phyloP scores from a whole-genome alignment of 2,797 vertebrate genomes.

The Premnoplex brunnescens region DNA sequence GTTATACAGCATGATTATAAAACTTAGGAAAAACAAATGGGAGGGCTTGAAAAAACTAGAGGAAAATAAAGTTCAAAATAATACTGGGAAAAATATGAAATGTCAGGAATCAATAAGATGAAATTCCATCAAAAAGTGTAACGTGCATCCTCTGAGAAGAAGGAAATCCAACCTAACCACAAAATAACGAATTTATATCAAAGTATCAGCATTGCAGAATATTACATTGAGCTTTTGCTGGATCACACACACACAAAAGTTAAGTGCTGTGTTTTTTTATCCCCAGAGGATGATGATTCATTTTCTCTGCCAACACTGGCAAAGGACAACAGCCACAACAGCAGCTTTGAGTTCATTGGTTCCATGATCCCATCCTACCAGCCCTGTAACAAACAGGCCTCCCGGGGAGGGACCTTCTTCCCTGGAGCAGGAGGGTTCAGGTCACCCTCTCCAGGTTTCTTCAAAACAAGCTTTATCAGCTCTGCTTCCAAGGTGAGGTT shows the following conservation, averaged over 20 bases:
- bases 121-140: not conserved
- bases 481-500: conserved; percentile 91
- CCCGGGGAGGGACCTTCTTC: conserved; percentile 73
- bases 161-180: not conserved
- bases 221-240: not conserved
- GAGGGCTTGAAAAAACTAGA: not conserved
- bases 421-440: conserved; percentile 78
- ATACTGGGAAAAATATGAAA: not conserved
- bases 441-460: conserved; percentile 92
- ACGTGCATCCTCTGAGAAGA: not conserved
- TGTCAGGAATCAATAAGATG: not conserved
- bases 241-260: not conserved
- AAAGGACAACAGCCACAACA: conserved; percentile 95
- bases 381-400: conserved; percentile 83
- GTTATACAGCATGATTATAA: not conserved
- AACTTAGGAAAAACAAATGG: not conserved
- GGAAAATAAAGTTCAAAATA: not conserved
- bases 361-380: conserved; percentile 97
- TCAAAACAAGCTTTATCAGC: conserved; percentile 89
- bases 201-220: not conserved
- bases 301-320: conserved; percentile 78
- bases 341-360: conserved; percentile 93
- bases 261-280: not conserved
- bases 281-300: conserved; percentile 90
- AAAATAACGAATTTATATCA: not conserved